Evolutionary conservation across 2,113 vertebrate species (phyloP), one percentile per base, ranked within the genome.

Genomic region (Rhinolophus sinicus): DNA sequence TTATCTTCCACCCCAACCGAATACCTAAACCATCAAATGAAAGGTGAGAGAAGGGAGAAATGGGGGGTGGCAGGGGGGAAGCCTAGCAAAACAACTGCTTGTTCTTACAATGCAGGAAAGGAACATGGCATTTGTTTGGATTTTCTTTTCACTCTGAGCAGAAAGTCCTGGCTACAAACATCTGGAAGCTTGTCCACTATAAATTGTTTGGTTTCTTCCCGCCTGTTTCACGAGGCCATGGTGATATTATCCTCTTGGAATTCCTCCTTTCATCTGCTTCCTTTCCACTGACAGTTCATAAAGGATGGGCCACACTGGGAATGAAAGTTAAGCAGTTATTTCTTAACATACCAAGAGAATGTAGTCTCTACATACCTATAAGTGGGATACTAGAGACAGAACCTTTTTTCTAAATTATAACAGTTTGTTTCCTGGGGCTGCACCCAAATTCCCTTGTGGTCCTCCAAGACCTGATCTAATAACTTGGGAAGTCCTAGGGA

Each of bases 231-330:
- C 75, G 82, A 91, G 77, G 81, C 85, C 64, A 9, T 35, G 38
- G 93, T 89, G 93, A 97, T 96, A 91, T 56, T 94, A 94, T 64
- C 70, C 73, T 69, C 94, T 76, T 92, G 89, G 95, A 97, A 97
- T 95, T 86, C 67, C 58, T 72, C 62, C 70, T 94, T 95, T 98
- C 64, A 90, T 97, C 95, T 97, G 94, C 52, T 97, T 95, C 73
- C 93, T 97, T 95, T 97, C 88, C 83, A 89, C 88, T 94, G 85
- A 96, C 97, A 96, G 97, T 94, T 96, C 96, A 81, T 98, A 96
- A 97, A 96, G 84, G 86, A 97, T 91, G 95, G 84, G 67, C 56
- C 88, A 93, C 85, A 80, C 24, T 60, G 56, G 88, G 67, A 70
- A 94, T 72, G 69, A 94, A 96, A 96, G 73, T 65, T 92, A 86